phyloP scores from a whole-genome alignment of 2,888 invertebrate species.

The Philaethria dido region DNA sequence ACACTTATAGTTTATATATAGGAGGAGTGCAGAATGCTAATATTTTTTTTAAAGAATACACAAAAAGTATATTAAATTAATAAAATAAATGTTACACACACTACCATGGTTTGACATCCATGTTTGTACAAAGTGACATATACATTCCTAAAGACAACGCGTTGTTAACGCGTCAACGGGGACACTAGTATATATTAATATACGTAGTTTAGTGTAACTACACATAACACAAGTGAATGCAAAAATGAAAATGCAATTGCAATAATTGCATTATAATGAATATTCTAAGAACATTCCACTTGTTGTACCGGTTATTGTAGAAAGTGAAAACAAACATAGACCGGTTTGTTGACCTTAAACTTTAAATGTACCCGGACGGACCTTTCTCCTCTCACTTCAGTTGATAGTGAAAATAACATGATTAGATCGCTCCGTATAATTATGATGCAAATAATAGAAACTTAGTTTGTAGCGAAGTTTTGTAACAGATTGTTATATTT shows the following conservation, averaged over 20 bases:
- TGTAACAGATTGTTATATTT: neutral
- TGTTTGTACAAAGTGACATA: no score
- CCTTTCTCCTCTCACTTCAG: slow-evolving; percentile 57
- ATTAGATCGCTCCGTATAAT: neutral
- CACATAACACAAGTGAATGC: neutral
- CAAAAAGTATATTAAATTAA: no score
- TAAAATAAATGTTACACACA: no score
- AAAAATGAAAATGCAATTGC: slow-evolving; percentile 16
- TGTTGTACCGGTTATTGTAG: slow-evolving; percentile 47
- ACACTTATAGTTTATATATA: no score
- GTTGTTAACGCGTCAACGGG: no score
- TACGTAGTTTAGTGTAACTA: neutral
- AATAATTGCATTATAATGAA: slow-evolving; percentile 5
- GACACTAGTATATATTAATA: neutral
- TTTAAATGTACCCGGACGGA: slow-evolving; percentile 45
- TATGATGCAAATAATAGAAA: neutral
- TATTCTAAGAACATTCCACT: slow-evolving; percentile 12
- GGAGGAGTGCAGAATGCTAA: no score
- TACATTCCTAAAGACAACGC: no score
- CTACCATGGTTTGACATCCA: no score
- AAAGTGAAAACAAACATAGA: slow-evolving; percentile 68
- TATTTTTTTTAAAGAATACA: no score
- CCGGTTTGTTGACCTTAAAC: slow-evolving; percentile 71
- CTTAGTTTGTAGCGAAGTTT: neutral
- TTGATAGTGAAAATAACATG: slow-evolving; percentile 24